Evolutionary conservation across 1,140 invertebrate genomes (phyloP), one percentile per base, ranked within the genome.

Genomic region (Drosophila teissieri): DNA sequence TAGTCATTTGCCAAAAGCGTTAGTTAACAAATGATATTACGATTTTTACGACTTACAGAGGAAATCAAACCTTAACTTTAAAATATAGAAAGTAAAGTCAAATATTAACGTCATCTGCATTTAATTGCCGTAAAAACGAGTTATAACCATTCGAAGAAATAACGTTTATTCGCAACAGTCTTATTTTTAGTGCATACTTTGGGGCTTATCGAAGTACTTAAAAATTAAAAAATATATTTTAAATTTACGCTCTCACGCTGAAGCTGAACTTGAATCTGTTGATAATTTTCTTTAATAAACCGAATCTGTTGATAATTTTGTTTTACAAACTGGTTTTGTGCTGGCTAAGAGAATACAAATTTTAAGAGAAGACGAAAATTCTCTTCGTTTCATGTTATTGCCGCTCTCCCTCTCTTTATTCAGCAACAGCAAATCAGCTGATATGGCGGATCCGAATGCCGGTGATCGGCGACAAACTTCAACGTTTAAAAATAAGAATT

Each of bases 121-220:
- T 27, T 27, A 6, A 31, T 10, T 42, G 40, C 17, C 14, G 7
- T 42, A 17, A 17, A 39, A 39, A 39, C 11, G 4, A 14, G 10
- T 19, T 44, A 44, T n/a, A 24, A 48, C 46, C 3, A 34, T 5
- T 19, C 4, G 1, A 11, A 3, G 11, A 58, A 22, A 46, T 36
- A 5, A 4, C 24, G 10, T 3, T 62, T 42, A 4, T 31, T 31
- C 3, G 7, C 37, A 34, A 49, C 44, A 36, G n/a, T 15, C 7
- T 37, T 8, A 12, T 36, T 49, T 49, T 48, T 19, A 31, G 24
- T 48, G 78, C 75, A 80, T 80, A 80, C 78, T 80, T 80, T 79
- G 42, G 52, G 78, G 78, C 62, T 24, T n/a, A 31, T 4, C 2
- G 11, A 52, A 40, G 17, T n/a, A 15, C 8, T 3, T 27, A 17